Evolutionary conservation across 2,113 vertebrate genomes (phyloP).

Genomic region (Camelus dromedarius): DNA sequence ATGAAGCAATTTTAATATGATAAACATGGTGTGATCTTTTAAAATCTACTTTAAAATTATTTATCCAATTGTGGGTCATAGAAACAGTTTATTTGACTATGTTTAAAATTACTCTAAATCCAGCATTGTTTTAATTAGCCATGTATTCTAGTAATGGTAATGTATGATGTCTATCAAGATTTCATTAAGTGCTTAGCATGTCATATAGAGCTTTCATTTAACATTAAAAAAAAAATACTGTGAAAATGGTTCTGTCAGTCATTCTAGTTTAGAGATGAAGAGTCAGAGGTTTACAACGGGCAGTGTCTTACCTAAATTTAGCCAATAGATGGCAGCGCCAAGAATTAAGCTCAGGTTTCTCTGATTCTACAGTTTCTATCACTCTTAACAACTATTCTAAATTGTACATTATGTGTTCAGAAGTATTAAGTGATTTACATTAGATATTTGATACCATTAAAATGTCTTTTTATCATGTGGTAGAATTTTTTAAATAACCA

Average conservation of each 20-base stretch:
- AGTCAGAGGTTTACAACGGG: not conserved
- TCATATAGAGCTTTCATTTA: not conserved
- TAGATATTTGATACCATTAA: not conserved
- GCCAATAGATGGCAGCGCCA: not conserved
- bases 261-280: not conserved
- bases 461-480: not conserved
- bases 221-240: not conserved
- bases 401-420: not conserved
- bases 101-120: constrained; percentile 39
- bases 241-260: not conserved
- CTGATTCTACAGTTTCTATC: not conserved
- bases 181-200: not conserved
- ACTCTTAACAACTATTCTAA: not conserved
- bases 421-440: not conserved
- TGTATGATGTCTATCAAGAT: not conserved
- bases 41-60: not conserved
- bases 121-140: not conserved
- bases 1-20: not conserved
- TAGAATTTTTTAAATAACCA: not conserved
- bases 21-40: not conserved
- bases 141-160: not conserved
- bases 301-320: not conserved
- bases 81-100: not conserved
- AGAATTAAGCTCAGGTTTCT: not conserved
- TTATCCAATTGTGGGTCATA: not conserved